phyloP scores from a whole-genome alignment of 1,140 invertebrate species.

The Leptopilina clavipes region DNA sequence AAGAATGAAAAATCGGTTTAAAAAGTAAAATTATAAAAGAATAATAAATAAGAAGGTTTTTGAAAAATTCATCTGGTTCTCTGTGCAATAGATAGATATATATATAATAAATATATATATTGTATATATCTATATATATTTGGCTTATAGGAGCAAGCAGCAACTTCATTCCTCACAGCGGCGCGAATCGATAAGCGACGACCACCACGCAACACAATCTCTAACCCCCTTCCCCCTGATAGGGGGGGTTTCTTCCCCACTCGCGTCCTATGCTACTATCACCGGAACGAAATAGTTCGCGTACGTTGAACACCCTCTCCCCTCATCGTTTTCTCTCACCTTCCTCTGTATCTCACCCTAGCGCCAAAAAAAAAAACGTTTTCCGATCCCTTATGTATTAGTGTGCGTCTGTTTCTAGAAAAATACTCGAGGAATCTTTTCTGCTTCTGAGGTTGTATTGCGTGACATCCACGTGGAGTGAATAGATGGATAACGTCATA shows the following conservation, averaged over 20 bases:
- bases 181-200: constrained; percentile 57
- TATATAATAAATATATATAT: background rate
- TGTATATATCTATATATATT: constrained; percentile 4
- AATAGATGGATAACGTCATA: too few species aligned
- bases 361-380: background rate
- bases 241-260: constrained; percentile 28
- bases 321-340: constrained; percentile 36
- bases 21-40: too few species aligned
- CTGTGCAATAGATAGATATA: background rate
- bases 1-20: too few species aligned
- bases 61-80: background rate
- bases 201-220: constrained; percentile 51
- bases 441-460: too few species aligned
- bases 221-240: constrained; percentile 20
- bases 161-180: constrained; percentile 40
- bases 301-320: constrained; percentile 26
- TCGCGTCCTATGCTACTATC: constrained; percentile 1
- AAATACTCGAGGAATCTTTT: too few species aligned
- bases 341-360: background rate
- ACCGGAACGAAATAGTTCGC: constrained; percentile 24
- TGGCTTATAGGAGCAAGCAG: constrained; percentile 43
- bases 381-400: background rate
- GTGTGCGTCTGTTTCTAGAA: too few species aligned
- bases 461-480: too few species aligned
- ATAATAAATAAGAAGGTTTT: too few species aligned